Evolutionary conservation across 2,888 invertebrate species (phyloP), one percentile per base, ranked within the genome.

Genomic region (Hybos culiciformis): DNA sequence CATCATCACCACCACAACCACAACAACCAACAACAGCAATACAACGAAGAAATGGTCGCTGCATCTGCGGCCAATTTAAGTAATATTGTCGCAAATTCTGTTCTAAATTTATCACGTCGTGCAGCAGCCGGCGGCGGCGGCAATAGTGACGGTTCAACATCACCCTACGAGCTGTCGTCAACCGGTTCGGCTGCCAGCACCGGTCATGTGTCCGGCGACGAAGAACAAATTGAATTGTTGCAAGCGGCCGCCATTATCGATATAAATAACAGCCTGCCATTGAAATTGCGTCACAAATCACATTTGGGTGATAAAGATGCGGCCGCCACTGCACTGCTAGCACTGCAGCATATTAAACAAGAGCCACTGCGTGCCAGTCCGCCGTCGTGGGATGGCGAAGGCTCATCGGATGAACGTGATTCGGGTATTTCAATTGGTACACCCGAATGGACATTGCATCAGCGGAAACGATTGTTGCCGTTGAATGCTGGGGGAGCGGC

Each of bases 221-320:
- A 75, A 45, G 62, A 67, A 48, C 57, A 61, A 43, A 56, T 59
- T 26, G 53, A 51, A 5, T 73, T 73, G 5, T 70, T 73, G 44
- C 69, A 72, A 46, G 72, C 68, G 50, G 31, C 44, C 37, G 72
- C 69, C 50, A 23, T 42, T 29, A 69, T 71, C 50, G 78, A 79
- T 48, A 70, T 77, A 26, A 81, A 83, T 67, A 85, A 85, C 61
- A 79, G 85, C 55, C 71, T 92, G 61, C 92, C 92, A 3, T 77
- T 88, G 54, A 92, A 92, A 62, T 73, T 92, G 50, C 80, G 92
- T 60, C 91, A 92, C 73, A 92, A 92, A 67, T 83, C 84, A 29
- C 83, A 88, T 59, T 72, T 91, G 48, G 87, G 87, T 9, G 90
- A 90, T 61, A 87, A 87, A 61, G 90, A 90, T 60, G 87, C 87